These are phyloP conservation scores for Megalopta genalis DNA, from an alignment of 1,140 invertebrate species.

Conservation along the genomic window DNA sequence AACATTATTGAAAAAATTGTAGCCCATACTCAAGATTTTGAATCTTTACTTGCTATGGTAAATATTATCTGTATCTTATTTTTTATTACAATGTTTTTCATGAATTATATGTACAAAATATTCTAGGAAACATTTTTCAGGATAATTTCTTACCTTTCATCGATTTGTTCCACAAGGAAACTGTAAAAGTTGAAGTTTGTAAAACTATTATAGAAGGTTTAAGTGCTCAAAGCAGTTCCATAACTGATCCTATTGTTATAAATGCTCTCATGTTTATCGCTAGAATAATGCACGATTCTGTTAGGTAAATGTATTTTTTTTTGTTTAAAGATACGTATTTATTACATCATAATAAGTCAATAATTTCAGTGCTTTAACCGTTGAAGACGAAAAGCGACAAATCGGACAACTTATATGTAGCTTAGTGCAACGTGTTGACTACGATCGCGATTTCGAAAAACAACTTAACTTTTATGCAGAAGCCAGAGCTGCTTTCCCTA, in stretches of 20 bases:
- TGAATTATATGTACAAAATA: conserved; percentile 51
- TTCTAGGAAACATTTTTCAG: conserved; percentile 75
- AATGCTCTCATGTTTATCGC: conserved; percentile 93
- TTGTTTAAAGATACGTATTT: neutral
- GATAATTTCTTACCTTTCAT: conserved; percentile 94
- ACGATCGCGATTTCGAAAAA: conserved; percentile 92
- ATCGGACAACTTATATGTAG: conserved; percentile 91
- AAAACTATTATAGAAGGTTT: conserved; percentile 90
- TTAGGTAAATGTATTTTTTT: conserved; percentile 83
- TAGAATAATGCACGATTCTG: conserved; percentile 94
- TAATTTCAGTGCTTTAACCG: conserved; percentile 89
- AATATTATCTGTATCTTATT: conserved; percentile 15
- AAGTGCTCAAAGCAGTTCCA: conserved; percentile 82
- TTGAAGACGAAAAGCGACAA: conserved; percentile 94
- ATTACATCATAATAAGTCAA: conserved; percentile 8
- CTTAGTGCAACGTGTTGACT: conserved; percentile 89
- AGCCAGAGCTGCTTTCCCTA: conserved; percentile 91
- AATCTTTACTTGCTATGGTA: conserved; percentile 89
- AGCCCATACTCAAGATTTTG: conserved; percentile 86
- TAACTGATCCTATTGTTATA: conserved; percentile 91
- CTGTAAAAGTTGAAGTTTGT: conserved; percentile 89
- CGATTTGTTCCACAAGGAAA: conserved; percentile 93
- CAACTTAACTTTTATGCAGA: conserved; percentile 97
- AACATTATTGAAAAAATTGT: conserved; percentile 89
- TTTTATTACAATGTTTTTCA: conserved; percentile 15